Evolutionary conservation across 2,797 vertebrate genomes (phyloP), one percentile per base, ranked within the genome.

Genomic region (Acanthopagrus latus): DNA sequence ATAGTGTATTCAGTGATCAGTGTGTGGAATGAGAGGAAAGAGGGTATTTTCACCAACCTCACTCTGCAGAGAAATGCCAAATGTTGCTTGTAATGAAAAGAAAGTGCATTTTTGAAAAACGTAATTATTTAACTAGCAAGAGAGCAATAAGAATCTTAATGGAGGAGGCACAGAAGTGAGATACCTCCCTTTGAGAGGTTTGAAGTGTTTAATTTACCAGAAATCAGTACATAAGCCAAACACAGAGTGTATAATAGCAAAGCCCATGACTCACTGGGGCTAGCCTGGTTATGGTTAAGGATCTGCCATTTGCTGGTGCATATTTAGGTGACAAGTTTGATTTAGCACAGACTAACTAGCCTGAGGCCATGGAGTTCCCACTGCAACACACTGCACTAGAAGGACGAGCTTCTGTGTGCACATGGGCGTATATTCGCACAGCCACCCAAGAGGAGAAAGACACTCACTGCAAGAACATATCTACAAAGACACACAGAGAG

Each of bases 261-360:
- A 65, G 38, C 46, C 41, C 47, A 17, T 60, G 58, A 68, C 65
- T 67, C 46, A 50, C 41, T 48, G 18, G 21, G 23, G 27, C 23
- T 56, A 60, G 69, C 73, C 75, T 78, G 76, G 63, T 77, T 72
- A 66, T 62, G 38, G 77, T 82, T 76, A 65, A 55, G 55, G 44
- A 76, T 68, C 55, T 78, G 72, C 72, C 71, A 29, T 88, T 84
- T 91, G 78, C 68, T 21, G 7, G 72, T 73, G 84, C 83, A 86
- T 89, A 83, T 83, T 86, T 91, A 77, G 79, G 75, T 91, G 89
- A 82, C 86, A 85, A 41, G 48, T 91, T 86, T 90, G 83, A 91
- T 87, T 87, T 81, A 90, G 67, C 76, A 75, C 85, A 89, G 85
- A 83, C 86, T 74, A 88, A 79, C 77, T 80, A 72, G 84, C 80